Base-by-base conservation (phyloP, 2,797 vertebrate genomes). In the Rhyacichthys aspro region DNA sequence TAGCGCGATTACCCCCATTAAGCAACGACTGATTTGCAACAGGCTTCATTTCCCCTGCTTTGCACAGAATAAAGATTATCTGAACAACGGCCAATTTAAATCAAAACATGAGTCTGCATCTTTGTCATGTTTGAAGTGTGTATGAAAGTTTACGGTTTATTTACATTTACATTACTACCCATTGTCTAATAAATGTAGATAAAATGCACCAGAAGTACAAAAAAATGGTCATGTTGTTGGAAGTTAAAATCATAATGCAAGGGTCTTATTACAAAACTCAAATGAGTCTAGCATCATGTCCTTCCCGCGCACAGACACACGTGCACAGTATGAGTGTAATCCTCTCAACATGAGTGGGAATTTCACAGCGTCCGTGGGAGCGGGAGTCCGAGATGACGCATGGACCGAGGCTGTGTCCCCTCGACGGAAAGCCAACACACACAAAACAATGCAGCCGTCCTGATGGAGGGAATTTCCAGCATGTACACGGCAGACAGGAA, bases 401-500 rank as follows among this genome's bases (percentile, higher is more conserved):
- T 65, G 67, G 75, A 55, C 71, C 12, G 48, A 74, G 84, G 59
- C 78, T 64, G 73, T 56, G 72, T 81, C 83, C 82, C 78, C 70
- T 83, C 45, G 36, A 77, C 39, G 72, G 81, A 87, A 83, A 82
- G 74, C 65, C 71, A 56, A 63, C 61, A 56, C 70, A 70, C 28
- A 75, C 55, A 3, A 65, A 77, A 70, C 61, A 86, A 81, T 72
- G 8, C 59, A 66, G 54, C n/a, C 5, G 41, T 56, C 74, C 75
- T 50, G 71, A 84, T 86, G 41, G 67, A 76, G 85, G 87, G 89
- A 89, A 86, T 89, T 92, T 91, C 89, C 88, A 86, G 69, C 84
- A 86, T 85, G 85, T 90, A 86, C 73, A 59, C 1, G 59, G 69
- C 85, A 88, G 86, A 79, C 85, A 84, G 87, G 85, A 90, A 89